Percentiles rank a stretch among this genome's conserved stretches.
Conservation (phyloP, 35 echinoderm and acorn worm species). For the Heliocidaris erythrogramma region DNA sequence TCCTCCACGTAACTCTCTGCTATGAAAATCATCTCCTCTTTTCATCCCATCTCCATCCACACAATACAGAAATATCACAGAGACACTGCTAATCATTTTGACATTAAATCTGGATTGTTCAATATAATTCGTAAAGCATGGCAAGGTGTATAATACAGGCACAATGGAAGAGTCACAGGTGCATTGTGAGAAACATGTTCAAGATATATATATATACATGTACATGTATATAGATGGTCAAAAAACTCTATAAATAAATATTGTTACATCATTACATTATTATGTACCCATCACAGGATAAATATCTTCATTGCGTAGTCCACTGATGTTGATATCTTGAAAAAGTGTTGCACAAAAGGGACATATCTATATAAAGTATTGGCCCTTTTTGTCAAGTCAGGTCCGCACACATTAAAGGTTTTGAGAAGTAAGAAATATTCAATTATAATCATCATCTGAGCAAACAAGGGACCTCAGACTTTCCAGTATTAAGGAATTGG, state of each 20-base stretch:
- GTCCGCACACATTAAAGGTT: too few relatives aligned
- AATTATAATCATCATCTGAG: too few relatives aligned
- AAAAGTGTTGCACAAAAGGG: neutral
- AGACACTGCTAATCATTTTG: neutral
- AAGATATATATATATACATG: neutral
- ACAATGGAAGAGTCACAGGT: neutral
- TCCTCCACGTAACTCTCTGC: too few relatives aligned
- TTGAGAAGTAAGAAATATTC: too few relatives aligned
- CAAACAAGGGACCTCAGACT: too few relatives aligned
- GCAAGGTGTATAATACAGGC: slow-evolving; percentile 1
- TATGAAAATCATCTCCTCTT: neutral
- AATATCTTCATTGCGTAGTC: neutral
- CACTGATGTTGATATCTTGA: neutral
- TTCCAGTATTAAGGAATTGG: too few relatives aligned
- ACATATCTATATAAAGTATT: too few relatives aligned
- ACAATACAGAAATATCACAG: neutral
- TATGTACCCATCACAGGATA: neutral
- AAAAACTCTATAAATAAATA: neutral
- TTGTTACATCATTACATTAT: neutral
- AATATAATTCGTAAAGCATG: neutral
- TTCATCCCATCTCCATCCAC: neutral
- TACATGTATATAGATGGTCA: neutral
- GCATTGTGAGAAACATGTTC: neutral
- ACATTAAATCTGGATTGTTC: neutral
- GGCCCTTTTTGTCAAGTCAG: neutral